Base-by-base conservation (phyloP, 2,888 invertebrate species). In the Phaonia tiefii region DNA sequence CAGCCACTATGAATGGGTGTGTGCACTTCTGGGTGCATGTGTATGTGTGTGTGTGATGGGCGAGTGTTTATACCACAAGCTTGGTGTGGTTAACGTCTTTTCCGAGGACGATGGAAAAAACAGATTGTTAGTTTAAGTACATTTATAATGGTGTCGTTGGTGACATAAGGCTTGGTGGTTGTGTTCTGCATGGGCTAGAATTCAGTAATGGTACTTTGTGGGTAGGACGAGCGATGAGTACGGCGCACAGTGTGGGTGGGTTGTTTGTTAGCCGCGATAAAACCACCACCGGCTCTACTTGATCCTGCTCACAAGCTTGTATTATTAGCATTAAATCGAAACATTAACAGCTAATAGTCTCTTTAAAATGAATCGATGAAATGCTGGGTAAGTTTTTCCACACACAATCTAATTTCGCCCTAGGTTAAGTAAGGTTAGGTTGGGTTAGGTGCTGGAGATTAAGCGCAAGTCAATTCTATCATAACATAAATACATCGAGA, bases 81-180 rank as follows among this genome's bases (percentile, higher is more conserved):
- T 37, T 70, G 76, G 76, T 74, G 76, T 81, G 78, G 67, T 78
- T 75, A 75, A 71, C 75, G 78, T 71, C 75, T 80, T 69, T 72
- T 49, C 42, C 65, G 22, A 65, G 37, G 39, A 72, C 37, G 31
- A 46, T 49, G 22, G 31, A 49, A 56, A 66, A 26, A 71, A 56
- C 75, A 81, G 72, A 81, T 78, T 81, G 78, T 78, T 78, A 72
- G 71, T 72, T 76, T 75, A 77, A 70, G 70, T 58, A 80, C 44
- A 74, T 72, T 60, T 39, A 46, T 31, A 73, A 70, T 73, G 73
- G 73, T 70, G 80, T 46, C 76, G 76, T 75, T 81, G 81, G 81
- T 81, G 81, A 81, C 81, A 81, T 78, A 72, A 78, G 72, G 65
- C 69, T 46, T 65, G 73, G 70, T 76, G 78, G 78, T 71, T 22